Evolutionary conservation across 2,797 vertebrate genomes (phyloP), one percentile per base, ranked within the genome.

Genomic region (Poeciliopsis gracilis): DNA sequence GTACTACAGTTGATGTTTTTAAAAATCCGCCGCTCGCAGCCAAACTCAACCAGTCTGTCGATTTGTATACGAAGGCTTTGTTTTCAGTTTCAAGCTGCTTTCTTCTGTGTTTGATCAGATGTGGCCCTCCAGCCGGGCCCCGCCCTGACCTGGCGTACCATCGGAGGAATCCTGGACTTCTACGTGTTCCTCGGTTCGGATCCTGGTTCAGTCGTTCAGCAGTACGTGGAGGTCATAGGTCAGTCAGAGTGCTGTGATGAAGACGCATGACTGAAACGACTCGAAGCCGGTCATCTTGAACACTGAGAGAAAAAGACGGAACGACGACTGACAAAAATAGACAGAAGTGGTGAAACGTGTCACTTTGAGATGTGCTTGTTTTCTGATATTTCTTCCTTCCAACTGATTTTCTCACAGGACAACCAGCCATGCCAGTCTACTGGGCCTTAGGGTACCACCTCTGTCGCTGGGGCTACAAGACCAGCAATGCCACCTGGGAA

Each of bases 381-480:
- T 38, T 20, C 61, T 63, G 16, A 28, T 28, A 18, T 61, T 20
- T 0, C 0, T 45, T 71, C 45, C 75, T 20, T n/a, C 41, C 16
- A 7, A 72, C n/a, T 9, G 43, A 0, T 38, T 0, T 47, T 61
- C 38, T 8, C 4, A 2, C 80, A 96, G 96, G 96, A 36, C 94
- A 91, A 53, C 97, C 97, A 0, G 94, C 96, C 5, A 97, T 98
- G 97, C 97, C 97, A 0, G 86, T 97, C 15, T 94, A 96, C 84
- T 98, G 97, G 97, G 97, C 95, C 0, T 85, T 98, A 0, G 97
- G 97, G 2, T 97, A 97, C 90, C 97, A 98, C 46, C 96, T 98
- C 61, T 97, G 97, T 82, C 96, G 97, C 78, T 98, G 97, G 97
- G 97, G 97, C 23, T 97, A 96, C 0, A 80, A 92, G 41, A 93